A percentile compares a stretch with the other conserved stretches of the same genome.
These are phyloP conservation scores for Plumapathes pennacea DNA, from an alignment of 92 coral and sea anemone genomes.

Conservation along the genomic window DNA sequence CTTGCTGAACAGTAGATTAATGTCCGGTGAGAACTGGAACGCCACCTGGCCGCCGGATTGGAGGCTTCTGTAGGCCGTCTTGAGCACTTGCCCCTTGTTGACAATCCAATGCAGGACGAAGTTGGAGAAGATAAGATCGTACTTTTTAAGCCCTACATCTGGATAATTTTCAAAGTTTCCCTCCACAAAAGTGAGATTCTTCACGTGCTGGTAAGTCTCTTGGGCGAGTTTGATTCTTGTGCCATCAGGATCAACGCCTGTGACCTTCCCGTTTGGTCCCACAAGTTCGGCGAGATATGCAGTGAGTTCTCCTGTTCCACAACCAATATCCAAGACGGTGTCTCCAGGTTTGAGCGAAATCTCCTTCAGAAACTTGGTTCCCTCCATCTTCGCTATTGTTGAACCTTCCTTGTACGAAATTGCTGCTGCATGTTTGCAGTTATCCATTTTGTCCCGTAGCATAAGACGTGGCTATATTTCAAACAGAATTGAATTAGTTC, in stretches of 20 bases:
- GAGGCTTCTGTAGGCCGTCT: conserved; percentile 13
- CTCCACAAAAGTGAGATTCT: conserved; percentile 15
- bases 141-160: conserved; percentile 10
- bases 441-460: too few relatives aligned
- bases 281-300: conserved; percentile 25
- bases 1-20: too few relatives aligned
- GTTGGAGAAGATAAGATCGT: conserved; percentile 18
- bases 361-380: too few relatives aligned
- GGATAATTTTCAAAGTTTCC: conserved; percentile 21
- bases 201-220: conserved; percentile 1
- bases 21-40: conserved; percentile 3
- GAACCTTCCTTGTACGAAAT: too few relatives aligned
- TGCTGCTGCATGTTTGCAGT: too few relatives aligned
- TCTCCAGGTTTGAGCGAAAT: conserved; percentile 22
- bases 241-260: conserved; percentile 39
- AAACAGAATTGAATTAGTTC: too few relatives aligned
- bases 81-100: conserved; percentile 10
- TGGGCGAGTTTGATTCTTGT: conserved; percentile 18
- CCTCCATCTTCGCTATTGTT: too few relatives aligned
- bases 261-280: conserved; percentile 31
- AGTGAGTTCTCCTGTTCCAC: conserved; percentile 52
- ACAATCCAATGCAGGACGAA: conserved; percentile 18
- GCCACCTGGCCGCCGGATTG: conserved; percentile 10
- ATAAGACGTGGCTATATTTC: too few relatives aligned
- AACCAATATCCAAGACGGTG: conserved; percentile 41